These are phyloP conservation scores for Bufotes viridis DNA, from an alignment of 2,797 vertebrate genomes.

Conservation along the genomic window DNA sequence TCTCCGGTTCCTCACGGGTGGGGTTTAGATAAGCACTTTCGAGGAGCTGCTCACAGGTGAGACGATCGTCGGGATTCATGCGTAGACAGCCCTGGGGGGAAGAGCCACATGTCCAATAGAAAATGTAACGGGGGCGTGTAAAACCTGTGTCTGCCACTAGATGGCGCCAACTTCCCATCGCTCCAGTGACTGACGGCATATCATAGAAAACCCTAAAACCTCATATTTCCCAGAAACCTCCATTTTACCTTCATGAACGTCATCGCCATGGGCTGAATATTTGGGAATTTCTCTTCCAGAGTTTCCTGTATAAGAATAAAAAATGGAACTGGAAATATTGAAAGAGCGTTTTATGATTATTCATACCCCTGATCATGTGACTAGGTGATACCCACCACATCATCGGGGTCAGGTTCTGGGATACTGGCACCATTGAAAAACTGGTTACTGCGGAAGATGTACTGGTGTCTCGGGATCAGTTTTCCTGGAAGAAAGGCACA, in stretches of 20 bases:
- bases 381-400: slow-evolving; percentile 63
- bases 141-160: neutral
- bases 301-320: slow-evolving; percentile 76
- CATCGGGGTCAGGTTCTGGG: slow-evolving; percentile 84
- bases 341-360: too few relatives aligned
- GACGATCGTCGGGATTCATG: slow-evolving; percentile 84
- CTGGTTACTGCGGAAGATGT: slow-evolving; percentile 85
- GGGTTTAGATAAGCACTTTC: slow-evolving; percentile 84
- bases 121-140: neutral
- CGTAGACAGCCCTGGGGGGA: slow-evolving; percentile 79
- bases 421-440: slow-evolving; percentile 89
- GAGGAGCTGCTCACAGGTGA: slow-evolving; percentile 84
- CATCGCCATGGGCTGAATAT: slow-evolving; percentile 73
- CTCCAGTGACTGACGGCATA: too few relatives aligned
- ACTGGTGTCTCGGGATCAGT: slow-evolving; percentile 87
- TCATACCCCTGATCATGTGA: neutral
- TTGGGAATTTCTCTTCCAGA: slow-evolving; percentile 83
- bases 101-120: neutral
- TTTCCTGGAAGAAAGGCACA: slow-evolving; percentile 76
- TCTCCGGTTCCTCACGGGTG: slow-evolving; percentile 70
- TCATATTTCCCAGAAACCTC: neutral
- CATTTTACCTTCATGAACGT: slow-evolving; percentile 83
- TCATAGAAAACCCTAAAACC: neutral
- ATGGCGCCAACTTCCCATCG: too few relatives aligned
- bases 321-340: slow-evolving; percentile 1